Evolutionary conservation across 2,797 vertebrate species (phyloP), one percentile per base, ranked within the genome.

Genomic region (Adrianichthys oophorus): DNA sequence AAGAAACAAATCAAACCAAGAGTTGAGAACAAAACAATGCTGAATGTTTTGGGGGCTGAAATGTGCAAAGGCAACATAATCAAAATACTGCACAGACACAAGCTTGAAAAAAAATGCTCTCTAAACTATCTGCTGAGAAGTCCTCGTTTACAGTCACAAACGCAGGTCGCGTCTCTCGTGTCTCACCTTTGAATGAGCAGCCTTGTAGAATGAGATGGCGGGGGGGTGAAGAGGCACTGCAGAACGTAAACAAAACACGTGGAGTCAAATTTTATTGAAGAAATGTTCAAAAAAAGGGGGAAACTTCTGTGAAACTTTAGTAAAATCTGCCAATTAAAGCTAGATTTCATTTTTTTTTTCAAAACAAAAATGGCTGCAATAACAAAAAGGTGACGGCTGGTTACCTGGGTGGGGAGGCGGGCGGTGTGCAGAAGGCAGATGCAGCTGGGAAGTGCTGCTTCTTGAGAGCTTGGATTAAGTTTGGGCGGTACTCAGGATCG

Each of bases 401-500:
- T 91, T 84, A 98, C 97, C 95, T 97, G 87, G 95, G 93, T 61
- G 95, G 95, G 59, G 95, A 98, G 0, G 95, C 94, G 1, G 95
- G 95, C 0, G 95, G 95, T 70, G 94, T 97, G 81, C 93, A 97
- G 90, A 96, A 95, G 56, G 94, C 91, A 90, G 96, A 93, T 65
- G 94, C 90, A 81, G 95, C 94, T 56, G 97, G 93, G 89, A 95
- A 97, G 78, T 97, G 96, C 83, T 98, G 98, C 87, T 98, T 98
- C 89, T 96, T 98, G 86, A 98, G 92, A 51, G 97, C 96, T 91
- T 98, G 97, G 83, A 98, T 93, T 76, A 98, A 93, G 83, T 94
- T 98, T 62, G 98, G 98, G 74, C 96, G 97, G 51, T 98, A 98
- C 85, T 98, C 96, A 0, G 98, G 98, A 88, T 99, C 96, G 68